phyloP scores from a whole-genome alignment of 2,888 invertebrate genomes.

The Habroteleia sp. region DNA sequence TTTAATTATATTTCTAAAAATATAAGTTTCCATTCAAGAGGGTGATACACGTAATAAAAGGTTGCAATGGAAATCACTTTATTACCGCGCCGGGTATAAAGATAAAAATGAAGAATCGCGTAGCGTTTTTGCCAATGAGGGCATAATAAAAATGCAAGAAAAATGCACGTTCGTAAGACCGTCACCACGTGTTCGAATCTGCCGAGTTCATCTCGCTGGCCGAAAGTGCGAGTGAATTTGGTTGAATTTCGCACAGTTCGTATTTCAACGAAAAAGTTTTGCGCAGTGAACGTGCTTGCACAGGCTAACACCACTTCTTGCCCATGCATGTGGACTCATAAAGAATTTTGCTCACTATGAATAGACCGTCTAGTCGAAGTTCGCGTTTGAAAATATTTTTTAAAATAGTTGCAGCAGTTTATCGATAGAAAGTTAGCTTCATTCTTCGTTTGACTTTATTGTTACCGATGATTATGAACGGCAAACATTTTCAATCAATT shows the following conservation, averaged over 20 bases:
- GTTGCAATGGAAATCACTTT: conserved; percentile 13
- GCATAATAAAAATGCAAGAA: conserved; percentile 26
- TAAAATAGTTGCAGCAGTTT: conserved; percentile 16
- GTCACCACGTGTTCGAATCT: conserved; percentile 48
- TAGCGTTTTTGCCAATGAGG: conserved; percentile 8
- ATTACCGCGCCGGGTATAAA: conserved; percentile 33
- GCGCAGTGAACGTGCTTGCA: conserved; percentile 21
- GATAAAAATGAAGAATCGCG: conserved; percentile 3
- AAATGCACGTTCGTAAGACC: conserved; percentile 46
- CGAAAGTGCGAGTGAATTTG: conserved; percentile 57
- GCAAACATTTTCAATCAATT: conserved; percentile 1
- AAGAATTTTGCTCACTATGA: conserved; percentile 39
- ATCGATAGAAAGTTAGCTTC: conserved; percentile 8
- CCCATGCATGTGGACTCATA: conserved; percentile 31
- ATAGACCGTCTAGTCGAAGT: conserved; percentile 29
- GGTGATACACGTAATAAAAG: conserved; percentile 13
- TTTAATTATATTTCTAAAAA: too few species aligned
- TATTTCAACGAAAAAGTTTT: conserved; percentile 44
- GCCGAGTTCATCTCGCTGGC: conserved; percentile 42
- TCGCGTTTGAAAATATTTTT: conserved; percentile 31
- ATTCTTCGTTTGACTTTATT: conserved; percentile 4
- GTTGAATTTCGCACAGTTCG: conserved; percentile 32
- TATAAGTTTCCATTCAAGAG: too few species aligned
- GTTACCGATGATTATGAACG: too few species aligned
- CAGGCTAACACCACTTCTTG: conserved; percentile 14